Conservation (phyloP, 2,797 vertebrate species). For the Malurus leucopterus region DNA sequence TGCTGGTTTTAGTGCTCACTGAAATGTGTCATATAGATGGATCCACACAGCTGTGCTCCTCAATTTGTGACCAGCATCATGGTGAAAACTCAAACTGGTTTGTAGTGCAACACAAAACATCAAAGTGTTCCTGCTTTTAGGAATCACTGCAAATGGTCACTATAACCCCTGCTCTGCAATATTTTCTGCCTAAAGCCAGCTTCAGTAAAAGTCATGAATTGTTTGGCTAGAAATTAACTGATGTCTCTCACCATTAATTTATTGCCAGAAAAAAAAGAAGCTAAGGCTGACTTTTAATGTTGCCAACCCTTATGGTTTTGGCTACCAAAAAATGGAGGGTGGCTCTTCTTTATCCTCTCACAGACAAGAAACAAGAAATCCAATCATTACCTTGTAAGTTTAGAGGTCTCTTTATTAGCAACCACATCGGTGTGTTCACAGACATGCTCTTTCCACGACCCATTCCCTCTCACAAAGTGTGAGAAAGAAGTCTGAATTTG, state of each 20-base stretch:
- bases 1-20: not conserved
- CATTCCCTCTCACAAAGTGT: not conserved
- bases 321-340: not conserved
- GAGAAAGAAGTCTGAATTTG: not conserved
- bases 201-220: not conserved
- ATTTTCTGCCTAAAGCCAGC: not conserved
- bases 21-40: not conserved
- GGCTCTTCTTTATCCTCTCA: not conserved
- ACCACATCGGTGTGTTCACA: not conserved
- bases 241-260: not conserved
- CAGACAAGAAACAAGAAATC: not conserved
- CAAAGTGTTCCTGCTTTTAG: not conserved
- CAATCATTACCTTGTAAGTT: not conserved
- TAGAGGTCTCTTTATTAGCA: not conserved
- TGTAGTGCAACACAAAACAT: not conserved
- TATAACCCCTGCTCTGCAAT: not conserved
- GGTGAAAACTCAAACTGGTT: not conserved
- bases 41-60: not conserved
- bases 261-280: not conserved
- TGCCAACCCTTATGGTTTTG: not conserved
- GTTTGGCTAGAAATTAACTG: not conserved
- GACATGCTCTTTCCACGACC: accelerated
- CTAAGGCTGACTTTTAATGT: not conserved
- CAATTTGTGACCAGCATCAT: not conserved
- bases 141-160: not conserved